phyloP scores from a whole-genome alignment of 2,888 invertebrate genomes.

The Sarcophaga caerulescens region DNA sequence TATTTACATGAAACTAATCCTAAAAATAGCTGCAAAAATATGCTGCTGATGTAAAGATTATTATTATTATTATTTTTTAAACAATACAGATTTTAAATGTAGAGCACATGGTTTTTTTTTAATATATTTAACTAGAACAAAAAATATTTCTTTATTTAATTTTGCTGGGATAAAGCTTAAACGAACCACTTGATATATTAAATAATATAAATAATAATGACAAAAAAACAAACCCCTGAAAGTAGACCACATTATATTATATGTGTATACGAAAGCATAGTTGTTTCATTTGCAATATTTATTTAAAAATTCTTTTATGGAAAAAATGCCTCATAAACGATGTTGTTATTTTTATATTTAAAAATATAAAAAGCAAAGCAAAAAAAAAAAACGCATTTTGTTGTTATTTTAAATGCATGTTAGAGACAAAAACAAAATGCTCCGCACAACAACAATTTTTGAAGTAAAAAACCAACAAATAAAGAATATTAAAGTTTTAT shows the following conservation, averaged over 20 bases:
- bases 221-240: neutral
- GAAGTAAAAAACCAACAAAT: conserved; percentile 25
- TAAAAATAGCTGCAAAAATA: too few relatives aligned
- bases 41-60: neutral
- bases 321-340: conserved; percentile 4
- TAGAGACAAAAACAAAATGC: neutral
- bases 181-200: too few relatives aligned
- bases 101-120: neutral
- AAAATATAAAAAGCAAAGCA: too few relatives aligned
- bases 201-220: too few relatives aligned
- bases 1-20: neutral
- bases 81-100: neutral
- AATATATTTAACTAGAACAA: too few relatives aligned
- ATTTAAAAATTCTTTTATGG: conserved; percentile 9
- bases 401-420: too few relatives aligned
- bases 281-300: neutral
- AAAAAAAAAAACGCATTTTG: too few relatives aligned
- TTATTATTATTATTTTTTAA: neutral
- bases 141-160: too few relatives aligned
- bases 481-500: conserved; percentile 16
- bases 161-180: too few relatives aligned
- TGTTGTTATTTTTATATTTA: neutral
- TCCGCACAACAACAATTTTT: conserved; percentile 9
- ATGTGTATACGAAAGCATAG: too few relatives aligned
- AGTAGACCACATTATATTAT: neutral